A percentile compares a stretch with the other conserved stretches of the same genome.
phyloP scores from a whole-genome alignment of 2,113 vertebrate genomes.

The Saccopteryx leptura region DNA sequence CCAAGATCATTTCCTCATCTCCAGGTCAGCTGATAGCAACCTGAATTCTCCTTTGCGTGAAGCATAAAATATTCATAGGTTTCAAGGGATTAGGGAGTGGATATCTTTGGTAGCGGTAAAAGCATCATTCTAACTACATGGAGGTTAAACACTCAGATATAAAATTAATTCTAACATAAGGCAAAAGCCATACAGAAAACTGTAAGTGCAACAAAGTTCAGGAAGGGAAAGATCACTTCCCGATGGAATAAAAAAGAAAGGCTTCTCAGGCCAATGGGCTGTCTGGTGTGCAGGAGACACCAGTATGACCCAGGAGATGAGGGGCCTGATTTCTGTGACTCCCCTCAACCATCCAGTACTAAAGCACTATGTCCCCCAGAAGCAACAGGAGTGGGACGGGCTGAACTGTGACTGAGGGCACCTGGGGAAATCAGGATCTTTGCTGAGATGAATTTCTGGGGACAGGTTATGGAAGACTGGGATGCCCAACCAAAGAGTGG shows the following conservation, averaged over 20 bases:
- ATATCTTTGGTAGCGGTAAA: not conserved
- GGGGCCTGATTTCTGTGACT: not conserved
- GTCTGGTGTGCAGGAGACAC: no score
- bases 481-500: rapidly evolving
- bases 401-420: not conserved
- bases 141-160: not conserved
- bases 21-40: not conserved
- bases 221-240: not conserved
- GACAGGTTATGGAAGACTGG: not conserved
- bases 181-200: not conserved
- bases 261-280: not conserved
- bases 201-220: not conserved
- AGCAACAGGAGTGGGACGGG: not conserved
- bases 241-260: not conserved
- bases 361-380: not conserved
- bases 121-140: not conserved
- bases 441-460: not conserved
- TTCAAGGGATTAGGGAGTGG: not conserved
- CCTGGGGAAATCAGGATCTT: not conserved
- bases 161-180: not conserved
- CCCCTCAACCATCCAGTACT: not conserved
- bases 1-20: not conserved
- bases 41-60: not conserved
- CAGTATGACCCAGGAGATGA: rapidly evolving
- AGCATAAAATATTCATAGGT: not conserved